These are phyloP conservation scores for Aphelocoma californica DNA, from an alignment of 2,797 vertebrate species.

Conservation along the genomic window DNA sequence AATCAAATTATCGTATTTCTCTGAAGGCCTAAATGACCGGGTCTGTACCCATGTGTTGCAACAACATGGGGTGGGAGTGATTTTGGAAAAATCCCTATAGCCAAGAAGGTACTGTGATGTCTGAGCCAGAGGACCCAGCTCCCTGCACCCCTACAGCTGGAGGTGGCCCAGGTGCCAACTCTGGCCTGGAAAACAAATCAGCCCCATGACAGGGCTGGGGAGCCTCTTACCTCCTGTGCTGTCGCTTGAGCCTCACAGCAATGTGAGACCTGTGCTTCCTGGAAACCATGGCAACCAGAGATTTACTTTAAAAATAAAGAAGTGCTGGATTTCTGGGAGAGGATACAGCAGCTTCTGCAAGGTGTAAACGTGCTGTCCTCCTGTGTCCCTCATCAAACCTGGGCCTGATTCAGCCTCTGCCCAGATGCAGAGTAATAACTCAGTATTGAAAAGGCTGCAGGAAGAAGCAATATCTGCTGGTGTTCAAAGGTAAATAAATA, in stretches of 20 bases:
- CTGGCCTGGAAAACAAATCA: not conserved
- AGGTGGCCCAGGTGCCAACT: fast-evolving
- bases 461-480: not conserved
- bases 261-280: not conserved
- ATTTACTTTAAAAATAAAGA: not conserved
- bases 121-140: not conserved
- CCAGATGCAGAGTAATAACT: not conserved
- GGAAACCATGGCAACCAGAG: constrained; percentile 14
- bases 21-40: not conserved
- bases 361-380: not conserved
- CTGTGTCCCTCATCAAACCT: not conserved
- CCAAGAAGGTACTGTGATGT: not conserved
- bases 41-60: not conserved
- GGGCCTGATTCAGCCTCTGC: not conserved
- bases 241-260: not conserved
- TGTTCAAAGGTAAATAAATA: not conserved
- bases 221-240: not conserved
- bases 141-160: not conserved
- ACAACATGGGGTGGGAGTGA: not conserved
- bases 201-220: not conserved
- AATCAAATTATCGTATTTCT: not conserved
- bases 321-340: not conserved
- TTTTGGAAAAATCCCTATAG: not conserved
- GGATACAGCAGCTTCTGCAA: not conserved
- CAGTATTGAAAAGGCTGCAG: not conserved